Conservation (phyloP, 1,140 invertebrate genomes). For the Pemphigus obesinymphae region DNA sequence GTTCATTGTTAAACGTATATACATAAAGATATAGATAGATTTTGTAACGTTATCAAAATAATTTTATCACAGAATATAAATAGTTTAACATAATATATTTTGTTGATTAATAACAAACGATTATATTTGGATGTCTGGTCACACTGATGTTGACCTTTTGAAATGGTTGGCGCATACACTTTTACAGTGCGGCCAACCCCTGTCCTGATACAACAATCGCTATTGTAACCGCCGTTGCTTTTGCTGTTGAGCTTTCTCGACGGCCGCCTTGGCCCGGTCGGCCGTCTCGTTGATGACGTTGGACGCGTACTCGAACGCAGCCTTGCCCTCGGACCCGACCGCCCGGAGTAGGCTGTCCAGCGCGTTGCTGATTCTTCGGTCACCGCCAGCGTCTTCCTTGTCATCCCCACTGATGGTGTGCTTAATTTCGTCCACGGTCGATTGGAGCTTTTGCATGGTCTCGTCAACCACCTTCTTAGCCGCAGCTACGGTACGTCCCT, state of each 20-base stretch:
- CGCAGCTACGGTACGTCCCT: not conserved
- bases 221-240: too few relatives aligned
- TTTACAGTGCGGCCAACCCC: too few relatives aligned
- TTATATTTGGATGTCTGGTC: too few relatives aligned
- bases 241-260: not conserved
- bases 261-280: slow-evolving; percentile 15
- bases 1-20: too few relatives aligned
- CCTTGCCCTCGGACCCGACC: not conserved
- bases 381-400: not conserved
- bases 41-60: too few relatives aligned
- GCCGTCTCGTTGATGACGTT: slow-evolving; percentile 25
- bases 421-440: not conserved
- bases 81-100: too few relatives aligned
- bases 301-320: slow-evolving; percentile 15
- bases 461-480: slow-evolving; percentile 9
- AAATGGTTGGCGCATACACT: too few relatives aligned
- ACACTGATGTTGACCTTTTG: too few relatives aligned
- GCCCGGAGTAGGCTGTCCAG: not conserved
- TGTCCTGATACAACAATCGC: too few relatives aligned
- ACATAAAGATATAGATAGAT: too few relatives aligned
- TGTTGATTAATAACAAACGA: not conserved
- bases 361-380: not conserved
- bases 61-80: too few relatives aligned
- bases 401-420: not conserved
- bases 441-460: not conserved